Conservation (phyloP, 2,888 invertebrate species). For the Stratiomys singularior region DNA sequence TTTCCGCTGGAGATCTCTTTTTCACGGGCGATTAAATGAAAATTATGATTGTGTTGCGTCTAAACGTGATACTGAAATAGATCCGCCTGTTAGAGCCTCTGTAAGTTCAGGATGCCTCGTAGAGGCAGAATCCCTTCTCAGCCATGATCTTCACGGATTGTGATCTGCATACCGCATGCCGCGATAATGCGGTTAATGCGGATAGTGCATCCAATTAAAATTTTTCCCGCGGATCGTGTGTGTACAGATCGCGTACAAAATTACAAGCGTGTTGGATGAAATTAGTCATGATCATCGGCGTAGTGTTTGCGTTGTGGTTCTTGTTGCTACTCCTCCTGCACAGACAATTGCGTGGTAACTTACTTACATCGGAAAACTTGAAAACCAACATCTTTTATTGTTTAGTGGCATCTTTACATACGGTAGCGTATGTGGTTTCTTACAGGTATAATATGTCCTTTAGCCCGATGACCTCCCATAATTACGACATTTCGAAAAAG, state of each 20-base stretch:
- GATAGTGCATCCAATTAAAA: constrained; percentile 45
- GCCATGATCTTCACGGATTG: constrained; percentile 18
- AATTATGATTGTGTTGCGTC: constrained; percentile 9
- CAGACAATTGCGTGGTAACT: constrained; percentile 18
- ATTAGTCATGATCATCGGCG: constrained; percentile 43
- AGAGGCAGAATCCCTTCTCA: neutral
- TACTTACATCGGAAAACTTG: neutral
- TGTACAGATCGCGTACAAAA: constrained; percentile 17
- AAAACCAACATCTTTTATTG: neutral
- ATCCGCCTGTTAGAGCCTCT: neutral
- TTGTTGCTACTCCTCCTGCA: no score
- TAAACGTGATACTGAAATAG: constrained; percentile 34
- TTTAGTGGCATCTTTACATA: neutral
- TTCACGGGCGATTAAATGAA: constrained; percentile 41
- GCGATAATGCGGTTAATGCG: constrained; percentile 29
- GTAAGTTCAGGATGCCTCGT: neutral
- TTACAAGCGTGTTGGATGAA: constrained; percentile 29
- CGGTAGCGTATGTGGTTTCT: neutral
- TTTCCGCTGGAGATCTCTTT: constrained; percentile 22
- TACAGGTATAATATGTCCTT: no score
- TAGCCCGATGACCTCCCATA: no score
- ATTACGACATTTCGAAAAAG: no score
- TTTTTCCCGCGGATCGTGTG: constrained; percentile 36
- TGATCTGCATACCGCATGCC: constrained; percentile 32
- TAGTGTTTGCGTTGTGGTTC: neutral